Evolutionary conservation across 2,888 invertebrate genomes (phyloP).

Genomic region (Campaea margaritaria): DNA sequence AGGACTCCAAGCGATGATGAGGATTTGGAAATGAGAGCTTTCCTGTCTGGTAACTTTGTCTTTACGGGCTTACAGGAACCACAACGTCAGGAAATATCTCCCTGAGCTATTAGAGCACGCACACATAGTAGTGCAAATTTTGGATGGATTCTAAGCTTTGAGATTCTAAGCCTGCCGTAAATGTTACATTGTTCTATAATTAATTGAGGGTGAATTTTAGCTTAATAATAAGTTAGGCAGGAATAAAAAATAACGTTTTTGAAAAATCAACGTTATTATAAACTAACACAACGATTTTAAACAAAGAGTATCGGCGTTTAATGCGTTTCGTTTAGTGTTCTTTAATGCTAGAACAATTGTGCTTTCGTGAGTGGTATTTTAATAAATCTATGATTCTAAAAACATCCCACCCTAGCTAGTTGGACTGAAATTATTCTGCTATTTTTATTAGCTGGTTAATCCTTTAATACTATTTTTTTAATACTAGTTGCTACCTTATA

Average conservation of each 20-base stretch:
- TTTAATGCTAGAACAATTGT: too few relatives aligned
- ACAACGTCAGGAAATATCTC: conserved; percentile 24
- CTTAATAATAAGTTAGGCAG: too few relatives aligned
- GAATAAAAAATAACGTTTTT: too few relatives aligned
- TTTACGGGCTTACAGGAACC: conserved; percentile 39
- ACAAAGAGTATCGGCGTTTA: not conserved
- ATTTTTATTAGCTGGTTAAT: too few relatives aligned
- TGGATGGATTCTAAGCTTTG: conserved; percentile 5
- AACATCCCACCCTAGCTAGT: too few relatives aligned
- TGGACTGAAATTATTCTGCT: too few relatives aligned
- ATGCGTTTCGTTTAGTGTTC: too few relatives aligned
- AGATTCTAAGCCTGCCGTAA: not conserved
- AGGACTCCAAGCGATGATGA: conserved; percentile 45
- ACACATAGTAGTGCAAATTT: conserved; percentile 18
- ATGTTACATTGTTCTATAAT: not conserved
- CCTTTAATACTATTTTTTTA: too few relatives aligned
- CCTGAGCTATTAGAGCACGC: conserved; percentile 10
- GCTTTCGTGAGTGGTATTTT: too few relatives aligned
- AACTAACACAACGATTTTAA: not conserved
- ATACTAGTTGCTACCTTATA: not conserved
- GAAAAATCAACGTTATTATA: too few relatives aligned
- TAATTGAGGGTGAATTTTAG: not conserved
- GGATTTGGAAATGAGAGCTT: conserved; percentile 51
- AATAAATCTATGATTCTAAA: too few relatives aligned
- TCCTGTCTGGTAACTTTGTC: conserved; percentile 57